Percentiles rank a stretch among this genome's conserved stretches.
phyloP scores from a whole-genome alignment of 1,140 invertebrate species.

The Augochlora pura region DNA sequence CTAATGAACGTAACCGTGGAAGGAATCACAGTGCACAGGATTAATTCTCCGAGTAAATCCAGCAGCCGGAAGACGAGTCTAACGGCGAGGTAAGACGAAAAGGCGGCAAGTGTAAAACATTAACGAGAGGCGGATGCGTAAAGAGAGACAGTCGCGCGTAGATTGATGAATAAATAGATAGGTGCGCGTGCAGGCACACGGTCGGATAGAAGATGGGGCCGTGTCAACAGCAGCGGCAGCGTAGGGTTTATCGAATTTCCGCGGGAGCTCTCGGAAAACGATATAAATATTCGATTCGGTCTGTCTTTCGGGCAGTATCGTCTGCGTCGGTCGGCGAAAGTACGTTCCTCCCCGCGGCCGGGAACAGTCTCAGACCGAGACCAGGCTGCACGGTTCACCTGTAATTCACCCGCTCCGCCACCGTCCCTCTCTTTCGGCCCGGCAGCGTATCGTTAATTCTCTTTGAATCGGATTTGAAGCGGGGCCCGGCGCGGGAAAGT shows the following conservation, averaged over 20 bases:
- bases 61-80: background rate
- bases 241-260: background rate
- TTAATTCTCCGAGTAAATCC: too few species aligned
- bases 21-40: too few species aligned
- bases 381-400: too few species aligned
- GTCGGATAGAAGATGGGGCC: too few species aligned
- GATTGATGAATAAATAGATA: conserved; percentile 26
- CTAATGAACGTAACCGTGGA: too few species aligned
- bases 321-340: background rate
- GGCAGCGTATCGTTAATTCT: background rate
- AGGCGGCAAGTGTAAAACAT: conserved; percentile 10
- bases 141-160: background rate
- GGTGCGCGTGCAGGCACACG: background rate
- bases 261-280: background rate
- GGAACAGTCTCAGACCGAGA: too few species aligned
- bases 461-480: background rate
- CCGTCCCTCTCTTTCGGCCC: too few species aligned
- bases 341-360: background rate
- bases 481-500: background rate
- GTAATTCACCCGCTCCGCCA: background rate
- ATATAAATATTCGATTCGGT: conserved; percentile 11
- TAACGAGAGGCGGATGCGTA: conserved; percentile 28
- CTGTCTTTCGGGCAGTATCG: background rate
- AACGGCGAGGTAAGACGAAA: background rate
- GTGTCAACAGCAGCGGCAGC: background rate